Conservation (phyloP, 2,888 invertebrate species). For the Hemistola chrysoprasaria region DNA sequence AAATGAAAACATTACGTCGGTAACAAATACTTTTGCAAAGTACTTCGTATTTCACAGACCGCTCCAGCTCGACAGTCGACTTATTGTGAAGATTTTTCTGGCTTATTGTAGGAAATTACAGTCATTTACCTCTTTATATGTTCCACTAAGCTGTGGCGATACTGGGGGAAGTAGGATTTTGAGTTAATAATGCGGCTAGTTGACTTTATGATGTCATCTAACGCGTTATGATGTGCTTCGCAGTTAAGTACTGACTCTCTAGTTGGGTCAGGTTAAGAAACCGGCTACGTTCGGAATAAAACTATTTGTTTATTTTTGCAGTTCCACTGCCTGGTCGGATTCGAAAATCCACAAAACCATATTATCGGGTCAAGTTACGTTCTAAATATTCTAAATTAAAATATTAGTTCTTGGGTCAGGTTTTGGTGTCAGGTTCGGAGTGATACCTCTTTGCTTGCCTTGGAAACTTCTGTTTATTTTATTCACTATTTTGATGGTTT, state of each 20-base stretch:
- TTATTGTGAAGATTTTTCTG: slow-evolving; percentile 59
- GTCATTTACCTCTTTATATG: slow-evolving; percentile 53
- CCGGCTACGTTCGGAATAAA: too few relatives aligned
- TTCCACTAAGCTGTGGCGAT: slow-evolving; percentile 34
- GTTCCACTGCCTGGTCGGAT: too few relatives aligned
- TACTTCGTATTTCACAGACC: slow-evolving; percentile 22
- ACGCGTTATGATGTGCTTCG: slow-evolving; percentile 4
- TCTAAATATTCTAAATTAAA: too few relatives aligned
- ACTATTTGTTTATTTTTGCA: too few relatives aligned
- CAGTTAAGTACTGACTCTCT: slow-evolving; percentile 2
- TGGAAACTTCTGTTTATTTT: too few relatives aligned
- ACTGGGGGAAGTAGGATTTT: slow-evolving; percentile 27
- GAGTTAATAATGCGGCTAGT: slow-evolving; percentile 29
- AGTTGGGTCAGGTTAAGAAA: too few relatives aligned
- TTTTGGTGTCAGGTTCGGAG: too few relatives aligned
- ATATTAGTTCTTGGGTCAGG: too few relatives aligned
- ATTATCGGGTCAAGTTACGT: too few relatives aligned
- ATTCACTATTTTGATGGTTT: too few relatives aligned
- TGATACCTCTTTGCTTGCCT: too few relatives aligned
- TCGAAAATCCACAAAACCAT: too few relatives aligned
- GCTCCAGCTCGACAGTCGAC: slow-evolving; percentile 33
- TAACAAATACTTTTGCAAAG: slow-evolving; percentile 5
- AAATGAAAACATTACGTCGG: slow-evolving; percentile 17
- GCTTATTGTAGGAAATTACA: slow-evolving; percentile 58
- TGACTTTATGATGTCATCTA: slow-evolving; percentile 28